Evolutionary conservation across 2,888 invertebrate species (phyloP).

Genomic region (Rutpela maculata): DNA sequence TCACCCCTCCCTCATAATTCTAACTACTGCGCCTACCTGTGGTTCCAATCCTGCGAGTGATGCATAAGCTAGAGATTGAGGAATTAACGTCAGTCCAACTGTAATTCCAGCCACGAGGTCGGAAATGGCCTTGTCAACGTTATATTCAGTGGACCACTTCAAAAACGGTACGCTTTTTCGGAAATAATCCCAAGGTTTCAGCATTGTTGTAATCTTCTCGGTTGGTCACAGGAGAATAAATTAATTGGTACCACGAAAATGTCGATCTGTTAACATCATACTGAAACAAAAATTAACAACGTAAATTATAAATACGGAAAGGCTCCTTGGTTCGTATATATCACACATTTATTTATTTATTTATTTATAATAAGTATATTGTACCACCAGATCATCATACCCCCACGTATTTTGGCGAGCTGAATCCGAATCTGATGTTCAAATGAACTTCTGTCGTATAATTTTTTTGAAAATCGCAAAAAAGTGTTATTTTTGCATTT

Average conservation of each 20-base stretch:
- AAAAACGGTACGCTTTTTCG: slow-evolving; percentile 74
- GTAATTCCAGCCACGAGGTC: slow-evolving; percentile 87
- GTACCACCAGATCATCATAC: no score
- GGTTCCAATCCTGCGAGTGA: slow-evolving; percentile 84
- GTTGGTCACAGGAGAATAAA: slow-evolving; percentile 1
- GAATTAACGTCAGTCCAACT: slow-evolving; percentile 86
- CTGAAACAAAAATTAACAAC: background rate
- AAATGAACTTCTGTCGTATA: no score
- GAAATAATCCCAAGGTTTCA: slow-evolving; percentile 40
- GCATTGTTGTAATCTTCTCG: slow-evolving; percentile 7
- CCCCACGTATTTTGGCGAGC: no score
- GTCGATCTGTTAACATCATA: background rate
- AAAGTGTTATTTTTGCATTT: no score
- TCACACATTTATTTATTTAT: no score
- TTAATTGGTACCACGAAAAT: background rate
- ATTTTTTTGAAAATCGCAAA: no score
- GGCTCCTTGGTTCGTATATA: no score
- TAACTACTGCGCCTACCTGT: slow-evolving; percentile 82
- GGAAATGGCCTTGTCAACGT: slow-evolving; percentile 76
- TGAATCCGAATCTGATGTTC: no score
- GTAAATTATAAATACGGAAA: background rate
- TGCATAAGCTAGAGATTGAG: slow-evolving; percentile 87
- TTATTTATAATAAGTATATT: no score
- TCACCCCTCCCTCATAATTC: no score
- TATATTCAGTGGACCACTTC: slow-evolving; percentile 78